Conservation (phyloP, 1,140 invertebrate genomes). For the Grapholita molesta region DNA sequence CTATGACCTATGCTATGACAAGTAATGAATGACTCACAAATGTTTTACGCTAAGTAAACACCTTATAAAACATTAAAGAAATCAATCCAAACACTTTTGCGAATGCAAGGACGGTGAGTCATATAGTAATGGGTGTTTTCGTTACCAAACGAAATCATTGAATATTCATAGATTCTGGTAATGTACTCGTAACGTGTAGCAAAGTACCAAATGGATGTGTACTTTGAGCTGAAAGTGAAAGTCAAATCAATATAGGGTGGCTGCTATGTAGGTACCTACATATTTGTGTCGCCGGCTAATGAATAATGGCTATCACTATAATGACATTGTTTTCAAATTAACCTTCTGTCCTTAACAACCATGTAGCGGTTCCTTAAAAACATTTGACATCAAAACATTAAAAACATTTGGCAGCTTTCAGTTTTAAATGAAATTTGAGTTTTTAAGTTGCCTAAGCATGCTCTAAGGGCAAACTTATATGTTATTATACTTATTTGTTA, state of each 20-base stretch:
- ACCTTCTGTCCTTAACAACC: neutral
- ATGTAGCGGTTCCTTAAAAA: neutral
- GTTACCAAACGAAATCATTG: neutral
- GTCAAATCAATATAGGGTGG: conserved; percentile 26
- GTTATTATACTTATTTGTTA: too few species aligned
- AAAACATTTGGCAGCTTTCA: too few species aligned
- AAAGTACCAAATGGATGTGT: conserved; percentile 30
- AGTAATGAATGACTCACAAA: neutral
- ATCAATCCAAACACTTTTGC: neutral
- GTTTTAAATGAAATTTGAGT: too few species aligned
- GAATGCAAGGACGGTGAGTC: conserved; percentile 6
- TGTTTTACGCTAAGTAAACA: neutral
- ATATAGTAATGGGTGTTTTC: neutral
- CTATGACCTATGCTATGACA: neutral
- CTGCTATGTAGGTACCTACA: neutral
- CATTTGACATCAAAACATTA: too few species aligned
- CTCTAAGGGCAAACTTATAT: too few species aligned
- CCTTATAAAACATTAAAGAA: neutral
- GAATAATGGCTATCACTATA: conserved; percentile 21
- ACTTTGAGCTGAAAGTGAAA: conserved; percentile 23
- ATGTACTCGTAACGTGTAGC: conserved; percentile 6
- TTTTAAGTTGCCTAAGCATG: too few species aligned
- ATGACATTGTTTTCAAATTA: conserved; percentile 21
- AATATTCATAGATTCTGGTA: conserved; percentile 16
- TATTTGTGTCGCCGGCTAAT: conserved; percentile 12